Conservation (phyloP, 2,888 invertebrate genomes). For the Leptopilina myrica region DNA sequence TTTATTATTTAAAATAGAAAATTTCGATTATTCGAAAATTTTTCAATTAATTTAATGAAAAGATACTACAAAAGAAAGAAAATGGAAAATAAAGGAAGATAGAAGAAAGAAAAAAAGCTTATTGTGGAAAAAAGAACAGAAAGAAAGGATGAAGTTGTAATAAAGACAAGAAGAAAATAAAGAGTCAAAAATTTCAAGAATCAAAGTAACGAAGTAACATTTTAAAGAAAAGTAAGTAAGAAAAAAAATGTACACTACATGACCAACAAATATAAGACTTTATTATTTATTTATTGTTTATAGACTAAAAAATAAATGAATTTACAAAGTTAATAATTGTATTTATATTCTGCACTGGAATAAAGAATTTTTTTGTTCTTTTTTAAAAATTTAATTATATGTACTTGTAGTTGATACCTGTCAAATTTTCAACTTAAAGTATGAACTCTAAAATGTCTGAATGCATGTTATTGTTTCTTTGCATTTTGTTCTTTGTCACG, state of each 20-base stretch:
- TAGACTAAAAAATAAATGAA: not conserved
- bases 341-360: not conserved
- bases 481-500: slow-evolving; percentile 15
- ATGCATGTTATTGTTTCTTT: slow-evolving; percentile 17
- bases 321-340: not conserved
- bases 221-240: not conserved
- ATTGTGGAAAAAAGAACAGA: too few species aligned
- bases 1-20: too few species aligned
- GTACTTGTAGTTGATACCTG: too few species aligned
- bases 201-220: not conserved
- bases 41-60: too few species aligned
- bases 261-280: not conserved
- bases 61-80: too few species aligned
- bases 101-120: too few species aligned
- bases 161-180: too few species aligned
- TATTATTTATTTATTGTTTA: not conserved
- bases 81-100: too few species aligned
- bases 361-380: not conserved
- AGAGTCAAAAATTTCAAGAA: too few species aligned
- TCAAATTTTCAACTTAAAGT: slow-evolving; percentile 20
- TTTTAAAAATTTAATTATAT: not conserved
- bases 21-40: too few species aligned
- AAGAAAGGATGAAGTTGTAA: too few species aligned
- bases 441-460: not conserved
- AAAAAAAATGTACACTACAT: not conserved